Conservation (phyloP, 2,113 vertebrate species). For the Carassius auratus region DNA sequence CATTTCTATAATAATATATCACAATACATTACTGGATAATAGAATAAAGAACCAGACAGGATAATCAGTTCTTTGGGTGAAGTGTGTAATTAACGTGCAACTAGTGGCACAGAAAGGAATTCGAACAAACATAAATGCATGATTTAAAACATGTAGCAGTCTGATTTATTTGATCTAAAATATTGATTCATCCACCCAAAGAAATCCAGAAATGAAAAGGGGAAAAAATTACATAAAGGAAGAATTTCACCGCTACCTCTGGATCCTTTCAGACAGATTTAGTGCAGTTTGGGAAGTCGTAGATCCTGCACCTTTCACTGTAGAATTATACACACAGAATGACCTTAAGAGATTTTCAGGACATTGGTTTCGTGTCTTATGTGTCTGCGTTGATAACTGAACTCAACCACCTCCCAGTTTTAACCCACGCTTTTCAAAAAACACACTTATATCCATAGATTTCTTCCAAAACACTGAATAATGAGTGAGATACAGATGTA, state of each 20-base stretch:
- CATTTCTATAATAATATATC: not conserved
- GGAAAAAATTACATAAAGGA: not conserved
- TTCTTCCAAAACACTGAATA: not conserved
- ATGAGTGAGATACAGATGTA: conserved; percentile 11
- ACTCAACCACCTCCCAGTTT: conserved; percentile 22
- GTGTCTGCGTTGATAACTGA: conserved; percentile 5
- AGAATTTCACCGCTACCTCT: not conserved
- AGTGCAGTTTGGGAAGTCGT: conserved; percentile 43
- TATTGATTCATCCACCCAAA: not conserved
- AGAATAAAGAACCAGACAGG: not conserved
- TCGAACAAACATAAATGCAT: not conserved
- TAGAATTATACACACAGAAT: conserved; percentile 19
- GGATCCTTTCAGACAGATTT: conserved; percentile 39
- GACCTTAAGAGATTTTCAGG: not conserved
- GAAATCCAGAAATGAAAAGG: not conserved
- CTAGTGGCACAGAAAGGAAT: not conserved
- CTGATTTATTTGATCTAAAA: not conserved
- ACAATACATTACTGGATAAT: not conserved
- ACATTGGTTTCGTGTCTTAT: not conserved
- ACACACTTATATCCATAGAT: not conserved
- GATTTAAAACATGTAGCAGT: not conserved
- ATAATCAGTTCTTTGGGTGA: not conserved
- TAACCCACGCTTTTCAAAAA: not conserved
- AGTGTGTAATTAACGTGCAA: not conserved
- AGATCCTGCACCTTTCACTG: conserved; percentile 19